A percentile compares a stretch with the other conserved stretches of the same genome.
Evolutionary conservation across 2,113 vertebrate genomes (phyloP).

Genomic region (Atrichornis clamosus): DNA sequence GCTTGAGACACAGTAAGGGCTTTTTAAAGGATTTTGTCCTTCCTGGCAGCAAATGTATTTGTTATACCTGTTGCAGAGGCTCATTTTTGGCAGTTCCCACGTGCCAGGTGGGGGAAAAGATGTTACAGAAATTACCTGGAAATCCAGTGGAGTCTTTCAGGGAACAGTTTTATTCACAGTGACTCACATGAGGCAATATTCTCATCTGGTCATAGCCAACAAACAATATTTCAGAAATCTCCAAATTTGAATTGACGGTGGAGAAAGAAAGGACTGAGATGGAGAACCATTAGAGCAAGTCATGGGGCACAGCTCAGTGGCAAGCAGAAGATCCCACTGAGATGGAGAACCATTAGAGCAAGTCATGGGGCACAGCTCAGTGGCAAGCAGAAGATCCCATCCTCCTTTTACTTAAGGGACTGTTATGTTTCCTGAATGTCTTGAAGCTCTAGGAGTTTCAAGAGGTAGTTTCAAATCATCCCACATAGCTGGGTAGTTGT

Average conservation of each 20-base stretch:
- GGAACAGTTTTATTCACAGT: not conserved
- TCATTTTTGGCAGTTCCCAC: not conserved
- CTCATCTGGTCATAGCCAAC: not conserved
- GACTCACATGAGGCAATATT: not conserved
- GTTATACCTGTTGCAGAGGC: not conserved
- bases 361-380: not conserved
- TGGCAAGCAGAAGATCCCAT: not conserved
- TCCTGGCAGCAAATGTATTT: not conserved
- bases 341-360: not conserved
- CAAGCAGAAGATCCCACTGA: too few relatives aligned
- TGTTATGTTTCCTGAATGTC: not conserved
- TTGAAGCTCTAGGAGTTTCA: not conserved
- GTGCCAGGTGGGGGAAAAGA: not conserved
- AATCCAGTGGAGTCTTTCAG: not conserved
- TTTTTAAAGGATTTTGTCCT: not conserved
- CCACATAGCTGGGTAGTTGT: not conserved
- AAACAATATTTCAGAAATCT: not conserved
- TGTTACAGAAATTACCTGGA: not conserved
- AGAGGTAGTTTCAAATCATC: not conserved
- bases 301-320: not conserved
- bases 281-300: not conserved
- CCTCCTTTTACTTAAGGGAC: not conserved
- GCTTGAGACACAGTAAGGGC: not conserved
- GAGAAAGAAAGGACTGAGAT: not conserved
- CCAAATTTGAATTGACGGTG: not conserved